Base-by-base conservation (phyloP, 1,140 invertebrate species). In the Zaprionus africanus region DNA sequence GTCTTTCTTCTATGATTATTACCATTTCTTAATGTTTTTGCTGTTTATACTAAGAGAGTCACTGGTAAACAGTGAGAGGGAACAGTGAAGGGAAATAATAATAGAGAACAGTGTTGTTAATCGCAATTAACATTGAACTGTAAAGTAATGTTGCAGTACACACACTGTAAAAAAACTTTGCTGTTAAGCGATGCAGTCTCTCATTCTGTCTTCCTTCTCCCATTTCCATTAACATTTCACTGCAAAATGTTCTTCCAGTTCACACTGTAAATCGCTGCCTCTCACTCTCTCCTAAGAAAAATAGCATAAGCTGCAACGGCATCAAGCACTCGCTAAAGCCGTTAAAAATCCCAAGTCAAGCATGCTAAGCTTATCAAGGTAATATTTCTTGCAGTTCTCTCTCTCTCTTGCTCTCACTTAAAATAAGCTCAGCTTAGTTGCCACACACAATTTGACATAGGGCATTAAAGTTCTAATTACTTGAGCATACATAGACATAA, bases 381-480 rank as follows among this genome's bases (percentile, higher is more conserved):
- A 34, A 64, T 54, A 64, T 54, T 54, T 38, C 24, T 43, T 65
- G 19, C 36, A 66, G 51, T 3, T n/a, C 41, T 17, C 41, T 43
- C 41, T 13, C 12, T 11, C 36, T 15, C 12, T 7, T 15, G 36
- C 36, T 46, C 17, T 43, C 38, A 66, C 17, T 49, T 46, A 58
- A 51, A 51, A 22, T 24, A 51, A 66, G 64, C 64, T 22, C 24
- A 58, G 63, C 63, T 65, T 65, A 56, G 24, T 28, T 22, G 13
- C n/a, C 41, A 46, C 41, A 46, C 46, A 64, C 61, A 64, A 64
- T 64, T 64, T 64, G 61, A 54, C 34, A 65, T 36, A 43, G 51
- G 26, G 24, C 22, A 54, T 66, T 66, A 38, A 66, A 66, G 53
- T 38, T 49, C 38, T 46, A 66, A 66, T 66, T 66, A 66, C 38